phyloP scores from a whole-genome alignment of 2,113 vertebrate species.

The Brachyistius frenatus region DNA sequence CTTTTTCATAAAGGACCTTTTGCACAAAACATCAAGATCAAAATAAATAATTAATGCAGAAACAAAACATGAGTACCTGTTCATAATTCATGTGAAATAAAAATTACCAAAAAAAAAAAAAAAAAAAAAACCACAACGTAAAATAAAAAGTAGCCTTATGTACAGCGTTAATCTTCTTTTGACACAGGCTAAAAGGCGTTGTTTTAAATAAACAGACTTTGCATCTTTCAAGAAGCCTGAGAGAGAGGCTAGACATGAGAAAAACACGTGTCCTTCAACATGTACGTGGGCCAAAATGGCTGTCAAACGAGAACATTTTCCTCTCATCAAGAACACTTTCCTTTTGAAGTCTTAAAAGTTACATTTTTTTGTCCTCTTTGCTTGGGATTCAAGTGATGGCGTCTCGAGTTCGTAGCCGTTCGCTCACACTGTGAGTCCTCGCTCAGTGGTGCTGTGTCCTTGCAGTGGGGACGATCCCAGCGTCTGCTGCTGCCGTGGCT shows the following conservation, averaged over 20 bases:
- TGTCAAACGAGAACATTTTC: slow-evolving; percentile 63
- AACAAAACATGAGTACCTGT: slow-evolving; percentile 84
- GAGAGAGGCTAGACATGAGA: slow-evolving; percentile 84
- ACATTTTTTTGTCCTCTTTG: slow-evolving; percentile 45
- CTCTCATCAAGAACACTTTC: slow-evolving; percentile 70
- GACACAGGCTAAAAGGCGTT: slow-evolving; percentile 86
- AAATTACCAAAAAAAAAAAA: slow-evolving; percentile 54
- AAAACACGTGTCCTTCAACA: slow-evolving; percentile 79
- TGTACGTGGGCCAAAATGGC: slow-evolving; percentile 70
- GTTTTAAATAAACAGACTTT: slow-evolving; percentile 87
- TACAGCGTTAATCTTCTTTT: slow-evolving; percentile 85
- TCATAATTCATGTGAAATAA: slow-evolving; percentile 79
- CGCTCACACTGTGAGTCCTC: slow-evolving; percentile 72
- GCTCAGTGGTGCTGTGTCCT: slow-evolving; percentile 73
- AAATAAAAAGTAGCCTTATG: slow-evolving; percentile 84
- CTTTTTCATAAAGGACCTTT: slow-evolving; percentile 84
- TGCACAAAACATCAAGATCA: slow-evolving; percentile 82
- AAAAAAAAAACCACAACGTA: slow-evolving; percentile 55
- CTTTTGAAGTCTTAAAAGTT: slow-evolving; percentile 59
- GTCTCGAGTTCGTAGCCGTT: slow-evolving; percentile 70
- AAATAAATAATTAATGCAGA: slow-evolving; percentile 85
- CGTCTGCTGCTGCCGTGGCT: slow-evolving; percentile 69
- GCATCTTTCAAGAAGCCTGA: slow-evolving; percentile 87
- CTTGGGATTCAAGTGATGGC: slow-evolving; percentile 81
- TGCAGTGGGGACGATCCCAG: slow-evolving; percentile 58